phyloP scores from a whole-genome alignment of 2,797 vertebrate genomes.

The Sebastes oblongus region DNA sequence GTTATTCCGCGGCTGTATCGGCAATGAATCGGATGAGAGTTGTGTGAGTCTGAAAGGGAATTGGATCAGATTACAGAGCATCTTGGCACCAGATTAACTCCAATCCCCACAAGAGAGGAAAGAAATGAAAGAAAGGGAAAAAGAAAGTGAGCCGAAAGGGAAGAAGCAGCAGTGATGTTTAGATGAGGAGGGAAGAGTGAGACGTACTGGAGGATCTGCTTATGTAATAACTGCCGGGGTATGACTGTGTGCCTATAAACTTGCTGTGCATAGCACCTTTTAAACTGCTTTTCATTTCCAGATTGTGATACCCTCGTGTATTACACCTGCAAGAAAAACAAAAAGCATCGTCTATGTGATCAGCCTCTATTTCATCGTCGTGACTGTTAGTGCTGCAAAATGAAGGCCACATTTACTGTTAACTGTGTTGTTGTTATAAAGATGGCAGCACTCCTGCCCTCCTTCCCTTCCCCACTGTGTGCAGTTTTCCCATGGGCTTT shows the following conservation, averaged over 20 bases:
- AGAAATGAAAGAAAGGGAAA: constrained; percentile 28
- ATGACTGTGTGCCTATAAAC: constrained; percentile 18
- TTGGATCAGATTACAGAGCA: constrained; percentile 74
- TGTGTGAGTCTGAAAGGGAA: constrained; percentile 58
- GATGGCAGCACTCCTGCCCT: not conserved
- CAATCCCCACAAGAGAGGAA: constrained; percentile 50
- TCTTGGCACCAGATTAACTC: constrained; percentile 66
- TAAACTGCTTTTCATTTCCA: constrained; percentile 9
- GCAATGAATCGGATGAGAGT: constrained; percentile 47
- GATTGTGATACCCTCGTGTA: not conserved
- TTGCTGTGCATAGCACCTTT: constrained; percentile 17
- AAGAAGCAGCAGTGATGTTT: constrained; percentile 13
- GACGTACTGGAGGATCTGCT: constrained; percentile 1
- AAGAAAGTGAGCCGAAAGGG: constrained; percentile 1
- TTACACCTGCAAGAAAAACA: not conserved
- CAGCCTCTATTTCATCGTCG: not conserved
- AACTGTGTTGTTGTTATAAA: not conserved
- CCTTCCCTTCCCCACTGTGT: not conserved
- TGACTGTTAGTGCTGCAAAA: not conserved
- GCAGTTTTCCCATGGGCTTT: not conserved
- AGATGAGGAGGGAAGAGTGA: constrained; percentile 15
- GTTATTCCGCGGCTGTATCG: constrained; percentile 40
- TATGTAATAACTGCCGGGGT: constrained; percentile 32
- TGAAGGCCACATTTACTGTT: not conserved
- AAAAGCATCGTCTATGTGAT: not conserved